phyloP scores from a whole-genome alignment of 2,797 vertebrate genomes.

The Enteromius mattozi region DNA sequence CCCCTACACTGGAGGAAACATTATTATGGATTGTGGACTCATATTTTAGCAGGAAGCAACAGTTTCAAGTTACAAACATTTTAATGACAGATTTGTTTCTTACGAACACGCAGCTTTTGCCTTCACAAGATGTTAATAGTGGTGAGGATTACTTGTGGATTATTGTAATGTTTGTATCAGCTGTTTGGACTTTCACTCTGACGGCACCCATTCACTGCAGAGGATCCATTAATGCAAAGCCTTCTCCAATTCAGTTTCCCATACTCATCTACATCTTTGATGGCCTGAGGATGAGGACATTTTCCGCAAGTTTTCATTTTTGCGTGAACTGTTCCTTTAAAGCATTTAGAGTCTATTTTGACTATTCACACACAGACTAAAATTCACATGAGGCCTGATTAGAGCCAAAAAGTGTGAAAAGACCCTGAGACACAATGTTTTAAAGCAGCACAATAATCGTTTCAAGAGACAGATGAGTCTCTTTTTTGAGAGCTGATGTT shows the following conservation, averaged over 20 bases:
- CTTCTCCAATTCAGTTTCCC: neutral
- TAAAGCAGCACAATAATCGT: neutral
- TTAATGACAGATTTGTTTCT: neutral
- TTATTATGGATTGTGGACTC: no score
- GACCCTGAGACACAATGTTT: neutral
- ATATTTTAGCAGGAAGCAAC: neutral
- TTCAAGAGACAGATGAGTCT: conserved; percentile 9
- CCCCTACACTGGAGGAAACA: no score
- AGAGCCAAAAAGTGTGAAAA: neutral
- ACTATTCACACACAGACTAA: neutral
- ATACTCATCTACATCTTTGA: neutral
- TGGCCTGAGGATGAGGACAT: neutral
- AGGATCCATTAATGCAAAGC: neutral
- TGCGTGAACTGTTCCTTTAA: neutral
- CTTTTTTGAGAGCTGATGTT: conserved; percentile 28
- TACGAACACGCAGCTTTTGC: neutral
- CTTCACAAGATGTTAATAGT: neutral
- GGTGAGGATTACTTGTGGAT: neutral
- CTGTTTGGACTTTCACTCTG: neutral
- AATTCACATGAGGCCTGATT: neutral
- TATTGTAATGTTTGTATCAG: neutral
- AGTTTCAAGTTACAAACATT: neutral
- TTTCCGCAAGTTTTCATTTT: neutral
- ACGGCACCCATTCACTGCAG: neutral
- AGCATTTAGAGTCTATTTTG: neutral